Evolutionary conservation across 2,797 vertebrate genomes (phyloP).

Genomic region (Clarias laeviceps): DNA sequence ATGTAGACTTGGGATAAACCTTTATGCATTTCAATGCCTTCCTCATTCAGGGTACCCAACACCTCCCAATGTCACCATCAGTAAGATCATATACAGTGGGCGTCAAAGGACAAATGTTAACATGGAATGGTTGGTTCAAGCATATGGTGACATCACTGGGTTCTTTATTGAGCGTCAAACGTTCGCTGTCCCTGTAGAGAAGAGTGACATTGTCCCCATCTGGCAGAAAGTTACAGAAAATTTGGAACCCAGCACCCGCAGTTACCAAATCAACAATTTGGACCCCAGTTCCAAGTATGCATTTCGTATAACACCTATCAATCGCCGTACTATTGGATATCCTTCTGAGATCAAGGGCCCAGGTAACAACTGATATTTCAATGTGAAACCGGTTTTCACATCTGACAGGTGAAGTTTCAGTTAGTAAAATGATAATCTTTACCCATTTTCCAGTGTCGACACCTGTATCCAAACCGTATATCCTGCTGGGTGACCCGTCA

Average conservation of each 20-base stretch:
- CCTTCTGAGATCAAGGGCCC: constrained; percentile 86
- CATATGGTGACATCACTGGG: constrained; percentile 76
- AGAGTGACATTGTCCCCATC: constrained; percentile 4
- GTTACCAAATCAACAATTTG: constrained; percentile 74
- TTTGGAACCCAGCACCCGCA: constrained; percentile 76
- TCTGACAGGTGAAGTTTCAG: neutral
- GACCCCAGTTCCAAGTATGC: constrained; percentile 79
- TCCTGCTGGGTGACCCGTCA: constrained; percentile 73
- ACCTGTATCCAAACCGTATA: constrained; percentile 82
- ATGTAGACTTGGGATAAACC: neutral
- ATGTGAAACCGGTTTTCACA: neutral
- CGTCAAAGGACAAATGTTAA: constrained; percentile 81
- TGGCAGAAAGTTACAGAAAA: constrained; percentile 77
- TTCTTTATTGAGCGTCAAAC: constrained; percentile 81
- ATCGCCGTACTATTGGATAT: constrained; percentile 83
- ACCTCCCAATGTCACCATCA: constrained; percentile 86
- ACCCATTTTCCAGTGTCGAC: constrained; percentile 64
- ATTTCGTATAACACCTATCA: constrained; percentile 84
- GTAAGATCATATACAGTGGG: constrained; percentile 78
- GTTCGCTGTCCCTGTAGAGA: constrained; percentile 35
- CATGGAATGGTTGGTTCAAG: constrained; percentile 78
- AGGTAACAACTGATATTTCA: constrained; percentile 72
- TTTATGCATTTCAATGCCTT: constrained; percentile 6
- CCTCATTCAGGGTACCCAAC: constrained; percentile 77
- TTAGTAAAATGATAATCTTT: neutral